A percentile compares a stretch with the other conserved stretches of the same genome.
These are phyloP conservation scores for Belonocnema kinseyi DNA, from an alignment of 1,140 invertebrate genomes.

Conservation along the genomic window DNA sequence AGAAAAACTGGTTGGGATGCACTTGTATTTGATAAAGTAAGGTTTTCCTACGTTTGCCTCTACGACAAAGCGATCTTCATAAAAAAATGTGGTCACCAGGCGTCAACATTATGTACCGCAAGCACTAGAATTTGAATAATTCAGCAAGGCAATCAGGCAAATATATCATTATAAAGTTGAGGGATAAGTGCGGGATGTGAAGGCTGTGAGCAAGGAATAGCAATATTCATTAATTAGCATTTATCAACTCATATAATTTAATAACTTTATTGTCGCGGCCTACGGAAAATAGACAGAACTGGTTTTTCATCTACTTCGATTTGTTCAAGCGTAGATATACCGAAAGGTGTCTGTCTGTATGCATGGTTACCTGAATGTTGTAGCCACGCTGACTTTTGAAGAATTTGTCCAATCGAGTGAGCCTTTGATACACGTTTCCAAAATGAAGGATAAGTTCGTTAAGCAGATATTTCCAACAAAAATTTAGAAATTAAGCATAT, in stretches of 20 bases:
- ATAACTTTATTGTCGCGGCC: constrained; percentile 3
- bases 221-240: not conserved
- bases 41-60: not conserved
- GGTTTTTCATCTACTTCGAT: not conserved
- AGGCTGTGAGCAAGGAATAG: constrained; percentile 18
- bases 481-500: too few relatives aligned
- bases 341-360: too few relatives aligned
- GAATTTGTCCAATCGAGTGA: too few relatives aligned
- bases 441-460: too few relatives aligned
- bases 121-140: constrained; percentile 40
- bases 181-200: constrained; percentile 17
- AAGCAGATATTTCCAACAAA: too few relatives aligned
- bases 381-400: too few relatives aligned
- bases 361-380: too few relatives aligned
- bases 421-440: too few relatives aligned
- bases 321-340: not conserved
- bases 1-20: not conserved
- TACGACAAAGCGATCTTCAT: constrained; percentile 5
- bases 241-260: not conserved
- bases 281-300: constrained; percentile 27
- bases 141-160: constrained; percentile 39
- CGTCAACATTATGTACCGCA: constrained; percentile 3
- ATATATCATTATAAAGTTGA: constrained; percentile 36
- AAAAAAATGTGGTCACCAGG: not conserved
- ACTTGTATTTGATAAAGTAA: not conserved